phyloP scores from a whole-genome alignment of 2,888 invertebrate genomes.

The Eueremaeus valkanovi region DNA sequence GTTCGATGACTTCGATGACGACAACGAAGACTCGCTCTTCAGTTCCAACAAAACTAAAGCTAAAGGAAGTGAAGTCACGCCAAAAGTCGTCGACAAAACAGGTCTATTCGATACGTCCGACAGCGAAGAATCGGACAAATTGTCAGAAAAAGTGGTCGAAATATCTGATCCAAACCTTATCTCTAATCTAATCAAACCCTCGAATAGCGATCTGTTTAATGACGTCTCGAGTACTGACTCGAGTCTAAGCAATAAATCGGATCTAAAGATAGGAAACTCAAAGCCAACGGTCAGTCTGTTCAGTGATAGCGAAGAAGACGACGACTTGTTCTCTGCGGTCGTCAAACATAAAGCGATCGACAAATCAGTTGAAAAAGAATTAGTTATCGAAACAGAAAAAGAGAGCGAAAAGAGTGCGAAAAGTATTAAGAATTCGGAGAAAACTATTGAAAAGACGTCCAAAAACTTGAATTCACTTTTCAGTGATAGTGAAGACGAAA shows the following conservation, averaged over 20 bases:
- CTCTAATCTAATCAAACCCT: neutral
- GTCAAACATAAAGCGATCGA: slow-evolving; percentile 3
- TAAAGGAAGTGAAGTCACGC: neutral
- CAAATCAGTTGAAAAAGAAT: neutral
- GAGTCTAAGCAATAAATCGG: slow-evolving; percentile 3
- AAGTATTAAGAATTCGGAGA: neutral
- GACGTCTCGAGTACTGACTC: slow-evolving; percentile 11
- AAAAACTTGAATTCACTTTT: neutral
- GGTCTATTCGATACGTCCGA: slow-evolving; percentile 16
- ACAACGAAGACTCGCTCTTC: slow-evolving; percentile 1
- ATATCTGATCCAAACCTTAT: neutral
- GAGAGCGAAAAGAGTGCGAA: too few species aligned
- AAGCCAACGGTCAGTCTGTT: slow-evolving; percentile 9
- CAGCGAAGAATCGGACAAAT: slow-evolving; percentile 20
- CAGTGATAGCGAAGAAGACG: slow-evolving; percentile 37
- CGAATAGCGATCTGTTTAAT: neutral
- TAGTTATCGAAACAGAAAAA: neutral
- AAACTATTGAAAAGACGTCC: neutral
- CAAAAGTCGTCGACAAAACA: neutral
- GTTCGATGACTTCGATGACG: neutral
- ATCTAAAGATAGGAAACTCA: neutral
- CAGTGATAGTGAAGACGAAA: slow-evolving; percentile 33
- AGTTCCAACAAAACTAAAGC: neutral
- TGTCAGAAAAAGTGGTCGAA: neutral
- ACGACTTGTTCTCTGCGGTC: slow-evolving; percentile 20